Evolutionary conservation across 1,140 invertebrate species (phyloP), one percentile per base, ranked within the genome.

Genomic region (Sarcophaga peregrina): DNA sequence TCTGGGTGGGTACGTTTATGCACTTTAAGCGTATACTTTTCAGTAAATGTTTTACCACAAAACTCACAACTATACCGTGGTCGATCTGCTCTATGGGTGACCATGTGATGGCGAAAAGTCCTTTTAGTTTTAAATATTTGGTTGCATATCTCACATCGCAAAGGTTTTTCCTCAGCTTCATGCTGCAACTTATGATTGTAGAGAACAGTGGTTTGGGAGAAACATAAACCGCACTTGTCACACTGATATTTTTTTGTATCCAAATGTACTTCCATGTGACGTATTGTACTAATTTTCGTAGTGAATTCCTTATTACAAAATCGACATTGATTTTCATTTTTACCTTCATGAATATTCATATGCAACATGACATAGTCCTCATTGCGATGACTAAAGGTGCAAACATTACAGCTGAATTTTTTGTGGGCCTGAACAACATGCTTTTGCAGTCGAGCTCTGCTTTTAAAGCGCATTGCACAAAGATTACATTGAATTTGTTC

Each of bases 161-260:
- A 25, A 1, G 84, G 84, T 76, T 80, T 50, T 37, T 82, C 84
- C 74, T 85, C 84, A n/a, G 84, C 84, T 82, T 85, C 84, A 46
- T 85, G 84, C 52, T 84, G 83, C 11, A 85, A 10, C 78, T 85
- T 85, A 54, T 85, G 84, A 58, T 85, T 85, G 47, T 84, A 84
- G 3, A 83, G 72, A 11, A 85, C 74, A 9, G 83, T 82, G 11
- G 82, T 84, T 74, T 85, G 83, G 15, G 84, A 85, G 20, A 85
- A 85, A 48, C 82, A 78, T 4, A 85, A 62, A 17, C 84, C 84
- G 46, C 84, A 85, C 68, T 84, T 85, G n/a, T 85, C 84, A 37
- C 84, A 85, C 74, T 85, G 84, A 72, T 83, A 85, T 50, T 84
- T 83, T 48, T 84, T 85, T 5, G 68, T 62, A 58, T 85, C 54